Evolutionary conservation across 2,888 invertebrate genomes (phyloP).

Genomic region (Dastarcus helophoroides): DNA sequence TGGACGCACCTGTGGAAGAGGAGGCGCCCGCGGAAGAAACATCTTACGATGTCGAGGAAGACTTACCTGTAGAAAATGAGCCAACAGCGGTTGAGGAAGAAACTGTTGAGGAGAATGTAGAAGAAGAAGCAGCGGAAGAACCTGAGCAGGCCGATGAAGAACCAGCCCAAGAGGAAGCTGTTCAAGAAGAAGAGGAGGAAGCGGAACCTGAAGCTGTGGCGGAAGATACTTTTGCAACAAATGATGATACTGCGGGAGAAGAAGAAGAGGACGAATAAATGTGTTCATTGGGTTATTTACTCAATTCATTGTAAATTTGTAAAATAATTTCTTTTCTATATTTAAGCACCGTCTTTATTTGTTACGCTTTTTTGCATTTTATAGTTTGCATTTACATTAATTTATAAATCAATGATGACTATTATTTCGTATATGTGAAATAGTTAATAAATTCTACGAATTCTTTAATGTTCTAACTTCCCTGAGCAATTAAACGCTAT

Average conservation of each 20-base stretch:
- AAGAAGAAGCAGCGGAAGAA: slow-evolving; percentile 18
- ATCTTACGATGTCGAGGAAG: slow-evolving; percentile 1
- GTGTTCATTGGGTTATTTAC: too few species aligned
- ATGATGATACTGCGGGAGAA: slow-evolving; percentile 11
- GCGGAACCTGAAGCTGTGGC: slow-evolving; percentile 23
- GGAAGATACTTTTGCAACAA: slow-evolving; percentile 20
- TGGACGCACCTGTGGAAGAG: slow-evolving; percentile 15
- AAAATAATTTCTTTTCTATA: too few species aligned
- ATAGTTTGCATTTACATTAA: too few species aligned
- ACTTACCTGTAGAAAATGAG: slow-evolving; percentile 1
- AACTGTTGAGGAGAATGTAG: slow-evolving; percentile 18
- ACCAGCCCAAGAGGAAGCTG: slow-evolving; percentile 16
- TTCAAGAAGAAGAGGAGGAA: slow-evolving; percentile 20
- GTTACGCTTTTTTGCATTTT: too few species aligned
- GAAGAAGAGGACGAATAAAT: slow-evolving; percentile 9
- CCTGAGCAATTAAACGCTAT: too few species aligned
- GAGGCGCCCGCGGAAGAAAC: slow-evolving; percentile 6
- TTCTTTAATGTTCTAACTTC: too few species aligned
- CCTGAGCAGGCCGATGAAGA: slow-evolving; percentile 16
- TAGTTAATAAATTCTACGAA: too few species aligned
- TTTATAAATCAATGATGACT: too few species aligned
- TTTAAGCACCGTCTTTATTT: too few species aligned
- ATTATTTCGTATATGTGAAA: too few species aligned
- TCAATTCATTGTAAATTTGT: too few species aligned
- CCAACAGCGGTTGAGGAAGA: slow-evolving; percentile 9